Percentiles rank a stretch among this genome's conserved stretches.
These are phyloP conservation scores for Sebastes flavidus DNA, from an alignment of 2,797 vertebrate species.

Conservation along the genomic window DNA sequence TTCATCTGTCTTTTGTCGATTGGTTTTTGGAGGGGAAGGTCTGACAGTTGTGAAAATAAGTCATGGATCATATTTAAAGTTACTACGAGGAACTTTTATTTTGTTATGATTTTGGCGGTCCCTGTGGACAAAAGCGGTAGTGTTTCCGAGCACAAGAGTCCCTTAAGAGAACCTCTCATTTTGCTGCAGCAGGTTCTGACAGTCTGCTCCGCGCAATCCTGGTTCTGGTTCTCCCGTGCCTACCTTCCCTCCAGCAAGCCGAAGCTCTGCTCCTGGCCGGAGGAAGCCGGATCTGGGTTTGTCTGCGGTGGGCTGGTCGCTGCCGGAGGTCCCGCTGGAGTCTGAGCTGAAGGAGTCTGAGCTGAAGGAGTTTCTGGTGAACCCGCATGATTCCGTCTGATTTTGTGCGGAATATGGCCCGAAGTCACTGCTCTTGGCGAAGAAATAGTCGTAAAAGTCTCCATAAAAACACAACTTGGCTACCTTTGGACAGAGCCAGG, in stretches of 20 bases:
- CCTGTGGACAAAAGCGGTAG: neutral
- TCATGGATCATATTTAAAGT: neutral
- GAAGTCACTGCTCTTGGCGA: neutral
- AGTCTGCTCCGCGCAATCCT: neutral
- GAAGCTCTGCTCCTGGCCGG: too few species aligned
- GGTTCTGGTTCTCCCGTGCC: neutral
- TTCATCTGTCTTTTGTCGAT: neutral
- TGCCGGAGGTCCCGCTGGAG: too few species aligned
- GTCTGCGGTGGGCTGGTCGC: too few species aligned
- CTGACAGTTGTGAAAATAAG: neutral
- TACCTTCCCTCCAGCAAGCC: neutral
- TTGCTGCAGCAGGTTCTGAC: neutral
- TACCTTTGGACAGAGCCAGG: neutral
- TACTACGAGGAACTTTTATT: neutral
- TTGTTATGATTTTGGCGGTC: neutral
- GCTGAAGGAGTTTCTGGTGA: too few species aligned
- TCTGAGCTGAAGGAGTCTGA: too few species aligned
- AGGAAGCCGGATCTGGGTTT: too few species aligned
- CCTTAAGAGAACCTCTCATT: too few species aligned
- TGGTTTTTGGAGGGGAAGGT: neutral
- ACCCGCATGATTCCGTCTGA: too few species aligned
- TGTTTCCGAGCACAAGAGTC: neutral
- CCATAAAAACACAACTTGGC: neutral
- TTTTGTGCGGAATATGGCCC: too few species aligned
- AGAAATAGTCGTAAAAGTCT: neutral